phyloP scores from a whole-genome alignment of 2,797 vertebrate species.

The Cuculus canorus region DNA sequence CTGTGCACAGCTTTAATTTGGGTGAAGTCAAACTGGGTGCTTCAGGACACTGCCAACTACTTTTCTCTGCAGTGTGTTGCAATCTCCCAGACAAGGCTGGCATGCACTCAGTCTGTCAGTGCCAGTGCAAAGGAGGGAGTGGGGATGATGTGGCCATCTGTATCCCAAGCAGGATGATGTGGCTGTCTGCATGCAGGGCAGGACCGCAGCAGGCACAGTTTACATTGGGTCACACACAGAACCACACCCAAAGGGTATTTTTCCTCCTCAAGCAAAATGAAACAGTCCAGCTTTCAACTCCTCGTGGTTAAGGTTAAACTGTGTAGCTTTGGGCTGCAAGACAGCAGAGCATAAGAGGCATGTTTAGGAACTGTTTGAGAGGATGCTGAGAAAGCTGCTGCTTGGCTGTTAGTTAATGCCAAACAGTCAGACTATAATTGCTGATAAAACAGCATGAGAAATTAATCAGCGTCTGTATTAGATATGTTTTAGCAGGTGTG shows the following conservation, averaged over 20 bases:
- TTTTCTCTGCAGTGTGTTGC: not conserved
- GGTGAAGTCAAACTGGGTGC: not conserved
- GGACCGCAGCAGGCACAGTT: not conserved
- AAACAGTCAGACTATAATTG: not conserved
- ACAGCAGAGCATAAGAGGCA: not conserved
- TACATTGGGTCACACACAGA: not conserved
- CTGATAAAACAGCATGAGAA: not conserved
- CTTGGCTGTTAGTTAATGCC: not conserved
- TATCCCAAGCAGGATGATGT: not conserved
- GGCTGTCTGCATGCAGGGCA: not conserved
- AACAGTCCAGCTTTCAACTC: not conserved
- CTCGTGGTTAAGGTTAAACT: rapidly evolving
- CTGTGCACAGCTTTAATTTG: not conserved
- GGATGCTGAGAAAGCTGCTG: not conserved
- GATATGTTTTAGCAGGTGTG: not conserved
- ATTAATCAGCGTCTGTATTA: not conserved
- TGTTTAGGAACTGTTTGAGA: not conserved
- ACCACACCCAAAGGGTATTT: slow-evolving; percentile 4
- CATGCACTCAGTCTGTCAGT: rapidly evolving
- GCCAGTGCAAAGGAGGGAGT: not conserved
- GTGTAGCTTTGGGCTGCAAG: not conserved
- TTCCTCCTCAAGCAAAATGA: not conserved
- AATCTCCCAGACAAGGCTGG: not conserved
- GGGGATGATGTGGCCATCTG: not conserved
- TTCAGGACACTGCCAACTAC: not conserved